Conservation (phyloP, 2,888 invertebrate genomes). For the Marasmarcha lunaedactyla region DNA sequence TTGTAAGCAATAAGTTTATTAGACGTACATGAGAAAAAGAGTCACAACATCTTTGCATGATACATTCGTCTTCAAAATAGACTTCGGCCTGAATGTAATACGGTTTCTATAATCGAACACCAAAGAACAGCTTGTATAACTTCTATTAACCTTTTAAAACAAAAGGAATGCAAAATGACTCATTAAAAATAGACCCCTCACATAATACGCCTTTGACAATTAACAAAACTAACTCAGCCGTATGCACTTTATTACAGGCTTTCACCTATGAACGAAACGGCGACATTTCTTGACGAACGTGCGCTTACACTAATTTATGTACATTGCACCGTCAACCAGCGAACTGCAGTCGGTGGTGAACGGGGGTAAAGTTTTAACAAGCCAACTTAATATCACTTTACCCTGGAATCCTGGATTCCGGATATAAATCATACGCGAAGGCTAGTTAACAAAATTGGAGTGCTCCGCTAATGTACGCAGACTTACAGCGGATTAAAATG, state of each 20-base stretch:
- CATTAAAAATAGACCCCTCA: too few species aligned
- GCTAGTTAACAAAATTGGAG: conserved; percentile 61
- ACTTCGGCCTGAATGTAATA: too few species aligned
- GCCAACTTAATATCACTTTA: conserved; percentile 69
- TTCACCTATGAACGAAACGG: conserved; percentile 20
- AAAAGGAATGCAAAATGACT: too few species aligned
- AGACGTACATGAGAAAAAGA: too few species aligned
- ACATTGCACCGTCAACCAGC: not conserved
- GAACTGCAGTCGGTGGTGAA: conserved; percentile 47
- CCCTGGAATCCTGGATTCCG: conserved; percentile 55
- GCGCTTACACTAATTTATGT: conserved; percentile 26
- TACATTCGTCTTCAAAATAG: too few species aligned
- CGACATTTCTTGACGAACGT: conserved; percentile 32
- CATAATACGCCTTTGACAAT: too few species aligned
- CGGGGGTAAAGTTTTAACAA: conserved; percentile 64
- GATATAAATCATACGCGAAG: conserved; percentile 66
- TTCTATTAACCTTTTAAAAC: too few species aligned
- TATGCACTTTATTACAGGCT: not conserved
- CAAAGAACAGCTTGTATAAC: too few species aligned
- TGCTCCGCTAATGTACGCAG: conserved; percentile 28
- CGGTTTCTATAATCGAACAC: too few species aligned
- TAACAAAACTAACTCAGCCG: not conserved
- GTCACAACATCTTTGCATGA: too few species aligned
- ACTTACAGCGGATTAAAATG: conserved; percentile 2
- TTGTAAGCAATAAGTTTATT: too few species aligned